phyloP scores from a whole-genome alignment of 2,797 vertebrate species.

The Tadarida brasiliensis region DNA sequence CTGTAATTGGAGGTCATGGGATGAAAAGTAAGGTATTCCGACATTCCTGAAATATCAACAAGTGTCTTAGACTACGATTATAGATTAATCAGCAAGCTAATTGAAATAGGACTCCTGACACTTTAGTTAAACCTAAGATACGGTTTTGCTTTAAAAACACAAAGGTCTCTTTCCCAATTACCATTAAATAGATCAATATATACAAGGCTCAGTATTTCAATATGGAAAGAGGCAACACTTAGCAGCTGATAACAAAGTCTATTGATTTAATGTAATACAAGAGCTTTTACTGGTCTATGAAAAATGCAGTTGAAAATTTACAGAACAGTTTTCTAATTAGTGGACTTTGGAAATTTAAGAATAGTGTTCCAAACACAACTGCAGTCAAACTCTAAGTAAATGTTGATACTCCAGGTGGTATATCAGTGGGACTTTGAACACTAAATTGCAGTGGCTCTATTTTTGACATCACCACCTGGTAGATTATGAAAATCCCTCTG shows the following conservation, averaged over 20 bases:
- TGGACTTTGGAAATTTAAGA: constrained; percentile 40
- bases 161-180: constrained; percentile 23
- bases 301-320: constrained; percentile 38
- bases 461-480: constrained; percentile 77
- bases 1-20: background rate
- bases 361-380: constrained; percentile 58
- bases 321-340: constrained; percentile 62
- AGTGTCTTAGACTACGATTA: background rate
- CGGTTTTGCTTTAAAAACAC: constrained; percentile 12
- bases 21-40: background rate
- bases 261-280: constrained; percentile 29
- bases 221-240: background rate
- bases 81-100: background rate
- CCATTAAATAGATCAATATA: background rate
- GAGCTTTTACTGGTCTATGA: background rate
- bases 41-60: background rate
- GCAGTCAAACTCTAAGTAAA: constrained; percentile 60
- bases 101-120: background rate
- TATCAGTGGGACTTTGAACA: constrained; percentile 62
- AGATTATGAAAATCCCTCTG: constrained; percentile 68
- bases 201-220: constrained; percentile 20
- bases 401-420: background rate
- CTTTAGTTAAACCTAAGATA: background rate
- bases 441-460: constrained; percentile 61
- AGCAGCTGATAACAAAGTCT: constrained; percentile 27